Percentiles rank a stretch among this genome's conserved stretches.
These are phyloP conservation scores for Philopotamus ludificatus DNA, from an alignment of 1,140 invertebrate species.

Conservation along the genomic window DNA sequence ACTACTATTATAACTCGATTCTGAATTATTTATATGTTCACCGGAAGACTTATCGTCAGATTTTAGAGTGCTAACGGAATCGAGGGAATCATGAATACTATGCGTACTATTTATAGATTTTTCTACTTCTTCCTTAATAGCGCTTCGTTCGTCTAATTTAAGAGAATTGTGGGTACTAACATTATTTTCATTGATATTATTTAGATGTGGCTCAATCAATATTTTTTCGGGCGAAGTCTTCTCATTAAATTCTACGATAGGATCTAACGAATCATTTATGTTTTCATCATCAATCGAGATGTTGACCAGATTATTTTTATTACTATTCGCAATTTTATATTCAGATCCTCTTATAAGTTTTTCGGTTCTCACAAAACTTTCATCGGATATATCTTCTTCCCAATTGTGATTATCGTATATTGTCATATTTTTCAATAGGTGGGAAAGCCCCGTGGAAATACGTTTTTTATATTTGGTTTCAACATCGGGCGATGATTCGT, in stretches of 20 bases:
- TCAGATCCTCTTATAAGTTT: slow-evolving; percentile 22
- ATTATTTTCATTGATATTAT: no score
- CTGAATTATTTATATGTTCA: no score
- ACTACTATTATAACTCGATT: no score
- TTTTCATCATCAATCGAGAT: neutral
- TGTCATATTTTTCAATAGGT: slow-evolving; percentile 23
- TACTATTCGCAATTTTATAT: neutral
- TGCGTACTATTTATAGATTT: no score
- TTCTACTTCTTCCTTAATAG: neutral
- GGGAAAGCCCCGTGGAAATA: neutral
- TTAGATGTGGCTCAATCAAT: no score
- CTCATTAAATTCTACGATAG: no score
- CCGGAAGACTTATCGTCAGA: neutral
- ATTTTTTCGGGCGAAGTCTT: no score
- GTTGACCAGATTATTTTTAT: neutral
- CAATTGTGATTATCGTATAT: slow-evolving; percentile 21
- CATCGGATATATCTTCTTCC: slow-evolving; percentile 31
- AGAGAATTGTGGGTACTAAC: no score
- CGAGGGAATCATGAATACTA: no score
- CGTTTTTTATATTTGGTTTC: slow-evolving; percentile 9
- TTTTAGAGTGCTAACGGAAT: neutral
- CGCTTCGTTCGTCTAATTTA: no score
- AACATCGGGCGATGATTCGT: slow-evolving; percentile 9
- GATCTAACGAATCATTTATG: slow-evolving; percentile 1
- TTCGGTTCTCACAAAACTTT: slow-evolving; percentile 37